Base-by-base conservation (phyloP, 1,140 invertebrate species). In the Geopemphigus sp. region DNA sequence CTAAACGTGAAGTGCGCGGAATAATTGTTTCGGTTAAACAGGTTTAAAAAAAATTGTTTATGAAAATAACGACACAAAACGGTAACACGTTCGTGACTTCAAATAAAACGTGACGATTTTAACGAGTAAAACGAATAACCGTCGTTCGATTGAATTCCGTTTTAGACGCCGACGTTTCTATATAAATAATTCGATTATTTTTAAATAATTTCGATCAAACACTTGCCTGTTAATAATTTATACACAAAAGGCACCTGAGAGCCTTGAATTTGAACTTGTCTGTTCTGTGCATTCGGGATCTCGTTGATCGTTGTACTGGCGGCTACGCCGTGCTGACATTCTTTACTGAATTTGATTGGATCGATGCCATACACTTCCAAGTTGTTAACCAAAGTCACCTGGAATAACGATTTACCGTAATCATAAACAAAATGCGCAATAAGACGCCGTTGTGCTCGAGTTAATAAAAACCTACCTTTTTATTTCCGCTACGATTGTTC, bases 331-430 rank as follows among this genome's bases (percentile, higher is more conserved):
- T 90, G 88, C 85, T 96, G 94, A 83, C 94, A 94, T 83, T 91
- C 89, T 83, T 92, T 92, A 14, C 92, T 92, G 85, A 97, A 92
- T 82, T 92, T 90, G 32, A 89, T 85, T 64, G 94, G 86, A 83
- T 91, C 91, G 81, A 97, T 93, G 19, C 94, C 94, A 86, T 90
- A 97, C 29, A 89, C 86, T 85, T 95, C 93, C 81, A 96, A 87
- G 86, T 96, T 96, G 82, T 94, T 93, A 0, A 97, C 89, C 54
- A 97, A 85, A 1, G 95, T 97, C 17, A 94, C 93, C 92, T 93
- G 82, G 68, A 26, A 80, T 80, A 22, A 24, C 50, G 1, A n/a
- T n/a, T n/a, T n/a, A n/a, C n/a, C n/a, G n/a, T n/a, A n/a, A n/a
- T n/a, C n/a, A n/a, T n/a, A n/a, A n/a, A n/a, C n/a, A n/a, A n/a